phyloP scores from a whole-genome alignment of 2,113 vertebrate species.

The Hippocampus mohnikei region DNA sequence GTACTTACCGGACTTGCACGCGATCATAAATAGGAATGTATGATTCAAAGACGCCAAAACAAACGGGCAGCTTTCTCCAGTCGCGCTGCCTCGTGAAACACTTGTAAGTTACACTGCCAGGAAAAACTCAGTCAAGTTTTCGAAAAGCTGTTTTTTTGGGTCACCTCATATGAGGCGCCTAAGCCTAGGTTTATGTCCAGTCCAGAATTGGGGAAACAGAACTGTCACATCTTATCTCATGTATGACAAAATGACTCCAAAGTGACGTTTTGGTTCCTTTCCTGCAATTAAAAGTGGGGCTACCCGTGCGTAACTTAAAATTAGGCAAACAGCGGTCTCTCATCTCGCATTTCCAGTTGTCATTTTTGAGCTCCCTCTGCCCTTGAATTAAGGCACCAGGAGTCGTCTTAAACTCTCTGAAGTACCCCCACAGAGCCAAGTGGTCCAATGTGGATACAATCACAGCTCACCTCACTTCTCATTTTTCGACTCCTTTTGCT shows the following conservation, averaged over 20 bases:
- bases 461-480: too few relatives aligned
- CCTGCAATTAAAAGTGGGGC: not conserved
- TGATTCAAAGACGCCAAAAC: not conserved
- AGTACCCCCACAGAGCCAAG: too few relatives aligned
- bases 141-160: not conserved
- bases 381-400: too few relatives aligned
- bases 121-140: not conserved
- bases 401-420: too few relatives aligned
- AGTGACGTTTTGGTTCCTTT: not conserved
- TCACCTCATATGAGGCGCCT: not conserved
- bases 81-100: too few relatives aligned
- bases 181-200: not conserved
- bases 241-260: not conserved
- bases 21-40: slow-evolving; percentile 13
- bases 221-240: not conserved
- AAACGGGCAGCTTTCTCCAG: not conserved
- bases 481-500: too few relatives aligned
- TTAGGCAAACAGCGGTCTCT: not conserved
- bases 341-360: too few relatives aligned
- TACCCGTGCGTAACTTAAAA: not conserved
- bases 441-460: too few relatives aligned
- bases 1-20: slow-evolving; percentile 43
- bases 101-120: not conserved
- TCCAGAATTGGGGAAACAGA: not conserved
- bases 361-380: not conserved